A percentile compares a stretch with the other conserved stretches of the same genome.
These are phyloP conservation scores for Oligia latruncula DNA, from an alignment of 2,888 invertebrate species.

Conservation along the genomic window DNA sequence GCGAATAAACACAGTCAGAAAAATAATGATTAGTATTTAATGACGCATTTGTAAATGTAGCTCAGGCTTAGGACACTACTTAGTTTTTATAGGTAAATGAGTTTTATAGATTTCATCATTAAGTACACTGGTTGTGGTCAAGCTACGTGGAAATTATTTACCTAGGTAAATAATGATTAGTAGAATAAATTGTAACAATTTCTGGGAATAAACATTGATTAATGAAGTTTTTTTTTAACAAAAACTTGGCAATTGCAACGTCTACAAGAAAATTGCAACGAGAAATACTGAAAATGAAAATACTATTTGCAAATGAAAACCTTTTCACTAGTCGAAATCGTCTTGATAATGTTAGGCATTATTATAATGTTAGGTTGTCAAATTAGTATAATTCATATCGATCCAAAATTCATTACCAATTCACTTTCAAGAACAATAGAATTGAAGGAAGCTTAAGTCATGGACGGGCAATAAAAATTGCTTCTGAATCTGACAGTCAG, in stretches of 20 bases:
- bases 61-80: background rate
- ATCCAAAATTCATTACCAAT: background rate
- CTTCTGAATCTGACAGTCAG: conserved; percentile 41
- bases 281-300: background rate
- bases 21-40: background rate
- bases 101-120: conserved; percentile 1
- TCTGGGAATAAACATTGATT: background rate
- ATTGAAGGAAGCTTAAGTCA: conserved; percentile 42
- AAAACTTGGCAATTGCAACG: background rate
- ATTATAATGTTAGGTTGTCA: too few species aligned
- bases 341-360: too few species aligned
- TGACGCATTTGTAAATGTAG: background rate
- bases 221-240: background rate
- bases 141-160: conserved; percentile 6
- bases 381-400: background rate
- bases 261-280: background rate
- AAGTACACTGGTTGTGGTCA: conserved; percentile 8
- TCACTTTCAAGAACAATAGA: conserved; percentile 20
- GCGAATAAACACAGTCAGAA: background rate
- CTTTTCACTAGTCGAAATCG: background rate
- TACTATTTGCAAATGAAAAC: background rate
- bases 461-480: conserved; percentile 42
- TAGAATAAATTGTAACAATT: background rate
- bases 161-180: conserved; percentile 28
- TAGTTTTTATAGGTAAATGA: background rate